Percentiles rank a stretch among this genome's conserved stretches.
Evolutionary conservation across 2,888 invertebrate species (phyloP).

Genomic region (Steinernema hermaphroditum): DNA sequence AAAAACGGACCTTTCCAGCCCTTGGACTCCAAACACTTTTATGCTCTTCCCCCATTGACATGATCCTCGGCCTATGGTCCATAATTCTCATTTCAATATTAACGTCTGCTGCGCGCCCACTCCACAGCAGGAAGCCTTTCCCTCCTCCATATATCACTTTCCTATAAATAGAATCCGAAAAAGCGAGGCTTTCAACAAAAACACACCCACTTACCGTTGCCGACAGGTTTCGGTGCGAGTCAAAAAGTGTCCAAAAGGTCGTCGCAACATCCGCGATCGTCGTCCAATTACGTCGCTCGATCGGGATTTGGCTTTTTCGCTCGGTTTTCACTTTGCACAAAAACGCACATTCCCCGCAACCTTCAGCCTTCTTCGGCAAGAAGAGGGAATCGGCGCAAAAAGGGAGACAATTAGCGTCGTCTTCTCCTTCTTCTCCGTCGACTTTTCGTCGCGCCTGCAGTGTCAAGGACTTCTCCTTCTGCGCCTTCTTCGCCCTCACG

Average conservation of each 20-base stretch:
- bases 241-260: not conserved
- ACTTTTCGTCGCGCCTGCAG: constrained; percentile 8
- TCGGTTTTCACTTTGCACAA: not conserved
- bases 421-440: not conserved
- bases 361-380: not conserved
- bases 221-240: not conserved
- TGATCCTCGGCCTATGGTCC: no score
- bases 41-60: no score
- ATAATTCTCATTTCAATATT: no score
- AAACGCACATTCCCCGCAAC: not conserved
- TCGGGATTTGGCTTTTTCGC: not conserved
- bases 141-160: no score
- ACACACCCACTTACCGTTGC: not conserved
- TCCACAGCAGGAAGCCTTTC: no score
- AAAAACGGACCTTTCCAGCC: no score
- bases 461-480: constrained; percentile 24
- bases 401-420: constrained; percentile 25
- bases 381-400: not conserved
- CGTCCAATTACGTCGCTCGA: not conserved
- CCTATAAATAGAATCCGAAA: no score
- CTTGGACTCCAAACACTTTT: no score
- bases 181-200: no score
- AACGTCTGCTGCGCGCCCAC: no score
- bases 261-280: not conserved
- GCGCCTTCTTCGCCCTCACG: constrained; percentile 1